Conservation (phyloP, 2,888 invertebrate genomes). For the Charanyca ferruginea region DNA sequence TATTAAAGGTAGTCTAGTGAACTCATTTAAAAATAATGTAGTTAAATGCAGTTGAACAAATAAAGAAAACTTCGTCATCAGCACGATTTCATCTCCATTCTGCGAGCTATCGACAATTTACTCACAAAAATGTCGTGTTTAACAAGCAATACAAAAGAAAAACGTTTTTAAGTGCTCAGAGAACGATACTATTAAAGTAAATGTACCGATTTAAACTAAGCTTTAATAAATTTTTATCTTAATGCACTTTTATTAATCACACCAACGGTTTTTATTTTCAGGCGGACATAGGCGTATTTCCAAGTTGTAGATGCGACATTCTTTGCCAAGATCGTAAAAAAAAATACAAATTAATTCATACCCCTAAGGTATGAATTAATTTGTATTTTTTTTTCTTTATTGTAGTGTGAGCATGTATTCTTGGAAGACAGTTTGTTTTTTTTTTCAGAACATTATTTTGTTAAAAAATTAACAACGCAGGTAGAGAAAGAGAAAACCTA, state of each 20-base stretch:
- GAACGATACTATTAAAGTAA: constrained; percentile 45
- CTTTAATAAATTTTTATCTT: constrained; percentile 39
- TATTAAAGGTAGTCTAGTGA: too few species aligned
- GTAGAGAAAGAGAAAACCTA: too few species aligned
- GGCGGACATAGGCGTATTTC: constrained; percentile 13
- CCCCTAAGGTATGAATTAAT: constrained; percentile 28
- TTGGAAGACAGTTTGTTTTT: constrained; percentile 27
- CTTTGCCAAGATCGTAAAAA: constrained; percentile 25
- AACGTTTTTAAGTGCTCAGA: constrained; percentile 14
- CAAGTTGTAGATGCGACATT: constrained; percentile 6
- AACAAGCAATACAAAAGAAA: constrained; percentile 37
- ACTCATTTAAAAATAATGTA: background rate
- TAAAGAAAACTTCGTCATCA: constrained; percentile 5
- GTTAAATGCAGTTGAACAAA: background rate
- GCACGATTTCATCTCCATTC: constrained; percentile 4
- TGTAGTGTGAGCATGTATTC: constrained; percentile 24
- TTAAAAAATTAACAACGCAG: background rate
- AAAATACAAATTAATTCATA: too few species aligned
- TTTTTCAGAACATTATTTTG: constrained; percentile 17
- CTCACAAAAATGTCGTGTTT: constrained; percentile 27
- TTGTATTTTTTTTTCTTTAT: constrained; percentile 22
- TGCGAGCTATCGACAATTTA: constrained; percentile 15
- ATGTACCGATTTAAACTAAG: constrained; percentile 21
- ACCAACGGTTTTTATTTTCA: constrained; percentile 32
- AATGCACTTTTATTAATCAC: constrained; percentile 52